phyloP scores from a whole-genome alignment of 2,888 invertebrate genomes.

The Pammene aurita region DNA sequence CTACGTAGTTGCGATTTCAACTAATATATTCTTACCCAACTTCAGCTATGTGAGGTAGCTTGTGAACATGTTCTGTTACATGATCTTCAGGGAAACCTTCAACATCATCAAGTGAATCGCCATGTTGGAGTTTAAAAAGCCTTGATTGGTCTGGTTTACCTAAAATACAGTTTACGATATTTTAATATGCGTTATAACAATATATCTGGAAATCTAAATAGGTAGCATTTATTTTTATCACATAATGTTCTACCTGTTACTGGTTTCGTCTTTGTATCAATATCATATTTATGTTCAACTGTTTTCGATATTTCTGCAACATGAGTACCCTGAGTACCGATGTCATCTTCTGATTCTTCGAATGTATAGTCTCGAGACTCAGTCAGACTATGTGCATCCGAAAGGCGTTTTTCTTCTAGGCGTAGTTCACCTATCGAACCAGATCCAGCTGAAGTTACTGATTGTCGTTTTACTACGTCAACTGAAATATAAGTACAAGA shows the following conservation, averaged over 20 bases:
- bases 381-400: constrained; percentile 78
- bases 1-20: not conserved
- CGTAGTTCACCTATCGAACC: constrained; percentile 74
- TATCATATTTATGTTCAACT: constrained; percentile 60
- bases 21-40: constrained; percentile 61
- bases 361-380: constrained; percentile 81
- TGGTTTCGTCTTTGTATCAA: constrained; percentile 57
- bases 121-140: constrained; percentile 69
- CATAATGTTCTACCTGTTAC: constrained; percentile 49
- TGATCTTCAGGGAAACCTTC: constrained; percentile 81
- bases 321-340: constrained; percentile 74
- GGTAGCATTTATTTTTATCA: too few species aligned
- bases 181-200: not conserved
- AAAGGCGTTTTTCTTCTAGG: constrained; percentile 75
- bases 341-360: constrained; percentile 81
- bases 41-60: constrained; percentile 78
- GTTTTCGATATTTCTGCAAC: constrained; percentile 63
- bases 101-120: constrained; percentile 80
- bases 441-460: constrained; percentile 76
- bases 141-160: constrained; percentile 64
- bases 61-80: constrained; percentile 74
- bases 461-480: constrained; percentile 69
- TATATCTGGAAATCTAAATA: not conserved
- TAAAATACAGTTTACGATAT: constrained; percentile 45
- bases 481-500: constrained; percentile 50